Evolutionary conservation across 2,113 vertebrate species (phyloP).

Genomic region (Podocnemis expansa): DNA sequence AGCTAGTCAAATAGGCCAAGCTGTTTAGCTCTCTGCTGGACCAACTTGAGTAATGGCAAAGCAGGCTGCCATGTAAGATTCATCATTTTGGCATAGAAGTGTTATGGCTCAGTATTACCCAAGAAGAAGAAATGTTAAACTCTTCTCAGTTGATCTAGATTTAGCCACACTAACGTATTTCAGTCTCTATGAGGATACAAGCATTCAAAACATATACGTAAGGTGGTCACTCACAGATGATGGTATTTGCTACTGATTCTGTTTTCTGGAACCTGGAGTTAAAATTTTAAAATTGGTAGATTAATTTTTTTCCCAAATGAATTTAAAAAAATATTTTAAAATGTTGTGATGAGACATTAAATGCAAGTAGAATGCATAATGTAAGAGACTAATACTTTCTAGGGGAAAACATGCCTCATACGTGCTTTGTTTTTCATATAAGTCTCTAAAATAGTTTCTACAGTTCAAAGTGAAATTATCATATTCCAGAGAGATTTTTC

Average conservation of each 20-base stretch:
- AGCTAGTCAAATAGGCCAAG: constrained; percentile 62
- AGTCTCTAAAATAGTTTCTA: background rate
- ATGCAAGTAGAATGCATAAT: background rate
- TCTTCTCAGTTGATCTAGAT: background rate
- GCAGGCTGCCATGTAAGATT: constrained; percentile 22
- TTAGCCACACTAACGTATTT: background rate
- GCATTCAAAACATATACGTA: background rate
- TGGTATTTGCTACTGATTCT: background rate
- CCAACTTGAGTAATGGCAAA: constrained; percentile 40
- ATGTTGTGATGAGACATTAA: background rate
- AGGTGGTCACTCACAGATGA: constrained; percentile 53
- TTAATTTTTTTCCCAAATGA: background rate
- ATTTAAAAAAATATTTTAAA: background rate
- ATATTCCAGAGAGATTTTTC: constrained; percentile 54
- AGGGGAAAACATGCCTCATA: background rate
- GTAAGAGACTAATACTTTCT: background rate
- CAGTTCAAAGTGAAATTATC: constrained; percentile 43
- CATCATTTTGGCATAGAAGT: constrained; percentile 1
- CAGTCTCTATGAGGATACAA: background rate
- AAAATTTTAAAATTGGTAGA: background rate
- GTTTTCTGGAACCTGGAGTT: background rate
- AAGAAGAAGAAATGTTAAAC: constrained; percentile 11
- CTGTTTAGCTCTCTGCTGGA: constrained; percentile 50
- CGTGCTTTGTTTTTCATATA: background rate
- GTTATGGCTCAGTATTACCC: background rate